Evolutionary conservation across 2,113 vertebrate genomes (phyloP), one percentile per base, ranked within the genome.

Genomic region (Ramphastos sulfuratus): DNA sequence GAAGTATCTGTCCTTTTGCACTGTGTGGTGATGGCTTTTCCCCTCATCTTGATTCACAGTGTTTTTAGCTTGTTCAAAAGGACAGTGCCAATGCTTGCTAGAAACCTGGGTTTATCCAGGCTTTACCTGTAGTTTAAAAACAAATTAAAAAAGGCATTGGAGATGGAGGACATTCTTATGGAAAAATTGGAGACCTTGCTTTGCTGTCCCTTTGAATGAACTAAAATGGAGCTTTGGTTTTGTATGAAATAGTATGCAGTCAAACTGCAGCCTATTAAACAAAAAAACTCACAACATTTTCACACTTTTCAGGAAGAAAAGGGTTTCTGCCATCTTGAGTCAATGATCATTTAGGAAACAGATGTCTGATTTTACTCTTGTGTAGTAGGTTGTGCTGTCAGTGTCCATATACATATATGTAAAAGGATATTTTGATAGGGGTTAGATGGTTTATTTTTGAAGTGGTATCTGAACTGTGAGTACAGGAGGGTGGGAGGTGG

Each of bases 301-400:
- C 91, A 73, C 50, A 16, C 77, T 92, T 93, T 87, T 52, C 30
- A 85, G 74, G 60, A 92, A 48, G 67, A 76, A 93, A 82, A 91
- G 37, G 37, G 79, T 93, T 93, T 21, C 21, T 77, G 56, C 28
- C 66, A 27, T 91, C 95, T 93, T 82, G 77, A 91, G 33, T 31
- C 56, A 85, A 24, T 85, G 59, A 84, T 92, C 89, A 61, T 93
- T 94, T 90, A 78, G 61, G 76, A 83, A 95, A 92, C 92, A 92
- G 92, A 90, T 92, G 70, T 74, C 85, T 84, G 70, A 81, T 84
- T 90, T 92, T 86, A 67, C 42, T 60, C 48, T 77, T 86, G 71
- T 83, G 48, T 87, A 80, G 69, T 54, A 60, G 70, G 31, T 21
- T 90, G 7, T 44, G 31, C 54, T 77, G 61, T 56, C 42, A 89